Conservation (phyloP, 2,113 vertebrate species). For the Callionymus lyra region DNA sequence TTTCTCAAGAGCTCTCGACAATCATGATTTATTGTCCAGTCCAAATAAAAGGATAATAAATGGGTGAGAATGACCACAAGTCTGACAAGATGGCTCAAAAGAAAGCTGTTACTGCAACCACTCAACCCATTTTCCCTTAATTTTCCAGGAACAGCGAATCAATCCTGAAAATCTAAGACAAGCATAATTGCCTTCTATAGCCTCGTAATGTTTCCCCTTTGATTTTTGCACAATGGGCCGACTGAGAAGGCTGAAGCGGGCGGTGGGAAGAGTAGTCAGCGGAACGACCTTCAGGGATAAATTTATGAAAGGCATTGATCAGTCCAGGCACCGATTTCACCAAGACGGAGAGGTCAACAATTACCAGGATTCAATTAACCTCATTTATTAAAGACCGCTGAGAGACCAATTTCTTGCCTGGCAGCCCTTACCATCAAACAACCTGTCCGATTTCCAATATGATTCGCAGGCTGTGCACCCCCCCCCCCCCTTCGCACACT, state of each 20-base stretch:
- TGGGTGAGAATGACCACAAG: too few species aligned
- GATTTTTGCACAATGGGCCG: conserved; percentile 37
- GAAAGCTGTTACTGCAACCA: too few species aligned
- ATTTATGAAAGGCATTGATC: conserved; percentile 72
- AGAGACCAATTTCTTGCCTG: conserved; percentile 51
- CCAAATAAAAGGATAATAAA: too few species aligned
- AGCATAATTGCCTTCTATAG: conserved; percentile 45
- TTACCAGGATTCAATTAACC: conserved; percentile 71
- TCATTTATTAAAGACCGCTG: conserved; percentile 64
- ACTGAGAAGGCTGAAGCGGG: conserved; percentile 14
- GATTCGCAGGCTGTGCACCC: conserved; percentile 26
- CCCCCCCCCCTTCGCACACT: conserved; percentile 43
- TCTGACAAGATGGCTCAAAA: too few species aligned
- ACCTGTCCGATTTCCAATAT: conserved; percentile 32
- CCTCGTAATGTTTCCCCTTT: conserved; percentile 33
- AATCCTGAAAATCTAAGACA: conserved; percentile 44
- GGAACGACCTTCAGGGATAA: conserved; percentile 58
- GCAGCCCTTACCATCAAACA: conserved; percentile 3
- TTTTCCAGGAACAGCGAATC: conserved; percentile 37
- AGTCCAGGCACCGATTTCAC: conserved; percentile 67
- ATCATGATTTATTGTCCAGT: conserved; percentile 7
- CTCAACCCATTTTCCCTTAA: too few species aligned
- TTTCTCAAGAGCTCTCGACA: conserved; percentile 4
- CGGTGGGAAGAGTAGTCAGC: conserved; percentile 49
- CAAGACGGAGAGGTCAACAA: conserved; percentile 65